These are phyloP conservation scores for Chrysopa pallens DNA, from an alignment of 1,140 invertebrate genomes.

Conservation along the genomic window DNA sequence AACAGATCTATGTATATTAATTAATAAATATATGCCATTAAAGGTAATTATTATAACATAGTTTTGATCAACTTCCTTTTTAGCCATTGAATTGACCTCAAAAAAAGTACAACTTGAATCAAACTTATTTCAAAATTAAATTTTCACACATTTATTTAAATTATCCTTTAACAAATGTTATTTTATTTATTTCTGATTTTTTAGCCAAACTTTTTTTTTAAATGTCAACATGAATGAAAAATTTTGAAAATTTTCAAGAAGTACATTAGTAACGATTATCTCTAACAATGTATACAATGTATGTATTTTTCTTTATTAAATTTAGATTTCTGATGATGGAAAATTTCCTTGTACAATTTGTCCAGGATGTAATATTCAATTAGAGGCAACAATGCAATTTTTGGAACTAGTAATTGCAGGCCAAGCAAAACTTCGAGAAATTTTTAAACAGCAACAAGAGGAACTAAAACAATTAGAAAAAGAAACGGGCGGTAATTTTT, in stretches of 20 bases:
- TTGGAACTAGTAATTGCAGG: constrained; percentile 47
- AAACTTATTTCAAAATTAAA: constrained; percentile 21
- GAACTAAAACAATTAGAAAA: neutral
- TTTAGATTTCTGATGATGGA: constrained; percentile 40
- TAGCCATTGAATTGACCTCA: no score
- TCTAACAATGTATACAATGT: no score
- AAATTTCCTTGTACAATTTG: constrained; percentile 49
- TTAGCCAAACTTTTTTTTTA: neutral
- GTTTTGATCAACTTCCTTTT: constrained; percentile 21
- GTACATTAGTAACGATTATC: neutral
- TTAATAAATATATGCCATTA: constrained; percentile 51
- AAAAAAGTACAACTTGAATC: constrained; percentile 36
- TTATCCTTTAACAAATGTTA: neutral
- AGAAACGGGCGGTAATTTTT: neutral
- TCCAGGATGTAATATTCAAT: constrained; percentile 52
- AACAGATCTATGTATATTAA: constrained; percentile 36
- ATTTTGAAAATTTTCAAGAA: neutral
- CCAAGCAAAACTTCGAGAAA: constrained; percentile 33
- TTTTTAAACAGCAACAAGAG: constrained; percentile 27
- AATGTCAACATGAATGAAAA: neutral
- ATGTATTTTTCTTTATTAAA: no score
- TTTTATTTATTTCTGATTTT: neutral
- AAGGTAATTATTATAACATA: constrained; percentile 32
- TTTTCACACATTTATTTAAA: constrained; percentile 1
- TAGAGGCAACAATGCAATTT: constrained; percentile 51